phyloP scores from a whole-genome alignment of 2,113 vertebrate species.

The Grus americana region DNA sequence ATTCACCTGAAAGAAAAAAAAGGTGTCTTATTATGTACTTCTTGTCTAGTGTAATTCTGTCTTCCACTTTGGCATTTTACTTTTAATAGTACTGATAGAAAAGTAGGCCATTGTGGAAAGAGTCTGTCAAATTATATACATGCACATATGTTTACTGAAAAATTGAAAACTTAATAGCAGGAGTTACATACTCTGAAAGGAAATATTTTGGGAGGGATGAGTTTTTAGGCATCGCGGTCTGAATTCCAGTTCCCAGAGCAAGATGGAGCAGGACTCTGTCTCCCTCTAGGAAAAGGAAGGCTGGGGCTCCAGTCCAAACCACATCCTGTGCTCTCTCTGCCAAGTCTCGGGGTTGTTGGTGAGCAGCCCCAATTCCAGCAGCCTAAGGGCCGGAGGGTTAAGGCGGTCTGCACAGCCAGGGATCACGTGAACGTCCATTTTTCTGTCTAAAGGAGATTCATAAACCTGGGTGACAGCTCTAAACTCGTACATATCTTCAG shows the following conservation, averaged over 20 bases:
- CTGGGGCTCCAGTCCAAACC: background rate
- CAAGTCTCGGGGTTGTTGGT: background rate
- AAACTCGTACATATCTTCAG: background rate
- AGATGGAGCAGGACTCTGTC: background rate
- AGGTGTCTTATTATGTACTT: background rate
- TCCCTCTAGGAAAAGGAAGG: background rate
- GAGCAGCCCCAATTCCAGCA: background rate
- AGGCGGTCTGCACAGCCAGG: background rate
- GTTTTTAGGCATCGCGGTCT: background rate
- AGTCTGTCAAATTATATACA: background rate
- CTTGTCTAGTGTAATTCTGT: background rate
- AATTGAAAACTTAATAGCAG: background rate
- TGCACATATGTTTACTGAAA: background rate
- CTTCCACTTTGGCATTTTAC: background rate
- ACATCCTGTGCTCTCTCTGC: rapidly evolving
- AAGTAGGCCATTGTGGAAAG: background rate
- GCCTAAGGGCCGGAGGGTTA: background rate
- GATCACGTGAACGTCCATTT: background rate
- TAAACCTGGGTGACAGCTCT: background rate
- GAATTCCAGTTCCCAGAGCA: background rate
- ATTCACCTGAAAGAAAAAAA: background rate
- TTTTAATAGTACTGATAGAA: background rate
- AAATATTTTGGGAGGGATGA: background rate
- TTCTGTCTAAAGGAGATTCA: background rate
- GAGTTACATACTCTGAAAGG: background rate